These are phyloP conservation scores for Helleia helle DNA, from an alignment of 2,888 invertebrate species.

Conservation along the genomic window DNA sequence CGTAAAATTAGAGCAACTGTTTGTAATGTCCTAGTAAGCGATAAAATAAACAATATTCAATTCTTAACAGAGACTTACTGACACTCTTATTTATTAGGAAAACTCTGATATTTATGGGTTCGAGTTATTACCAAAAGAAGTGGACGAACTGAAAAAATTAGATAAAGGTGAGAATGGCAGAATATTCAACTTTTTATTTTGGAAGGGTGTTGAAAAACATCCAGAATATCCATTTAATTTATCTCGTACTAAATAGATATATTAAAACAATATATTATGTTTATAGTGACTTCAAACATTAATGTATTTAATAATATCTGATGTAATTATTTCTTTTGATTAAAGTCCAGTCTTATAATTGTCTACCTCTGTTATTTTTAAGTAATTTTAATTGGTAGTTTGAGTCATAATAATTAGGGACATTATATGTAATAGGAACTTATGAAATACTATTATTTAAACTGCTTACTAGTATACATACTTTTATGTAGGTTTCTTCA, in stretches of 20 bases:
- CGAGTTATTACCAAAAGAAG: conserved; percentile 69
- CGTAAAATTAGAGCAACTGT: no score
- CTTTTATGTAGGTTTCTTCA: no score
- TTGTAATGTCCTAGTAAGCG: no score
- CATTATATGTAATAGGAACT: no score
- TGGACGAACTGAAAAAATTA: conserved; percentile 65
- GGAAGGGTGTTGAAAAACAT: conserved; percentile 79
- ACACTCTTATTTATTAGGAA: conserved; percentile 41
- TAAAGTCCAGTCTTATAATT: neutral
- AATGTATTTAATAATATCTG: no score
- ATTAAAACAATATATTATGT: neutral
- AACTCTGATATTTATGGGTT: conserved; percentile 82
- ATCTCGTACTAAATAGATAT: conserved; percentile 11
- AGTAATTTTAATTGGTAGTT: conserved; percentile 8
- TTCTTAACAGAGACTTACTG: no score
- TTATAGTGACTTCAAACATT: no score
- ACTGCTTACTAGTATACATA: no score
- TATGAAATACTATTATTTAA: no score
- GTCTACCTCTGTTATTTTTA: conserved; percentile 4
- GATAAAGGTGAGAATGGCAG: conserved; percentile 77
- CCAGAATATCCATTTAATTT: conserved; percentile 79
- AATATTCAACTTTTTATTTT: conserved; percentile 79
- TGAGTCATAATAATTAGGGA: neutral
- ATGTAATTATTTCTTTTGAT: no score
- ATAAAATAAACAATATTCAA: no score